A percentile compares a stretch with the other conserved stretches of the same genome.
These are phyloP conservation scores for Lysandra coridon DNA, from an alignment of 2,888 invertebrate species.

Conservation along the genomic window DNA sequence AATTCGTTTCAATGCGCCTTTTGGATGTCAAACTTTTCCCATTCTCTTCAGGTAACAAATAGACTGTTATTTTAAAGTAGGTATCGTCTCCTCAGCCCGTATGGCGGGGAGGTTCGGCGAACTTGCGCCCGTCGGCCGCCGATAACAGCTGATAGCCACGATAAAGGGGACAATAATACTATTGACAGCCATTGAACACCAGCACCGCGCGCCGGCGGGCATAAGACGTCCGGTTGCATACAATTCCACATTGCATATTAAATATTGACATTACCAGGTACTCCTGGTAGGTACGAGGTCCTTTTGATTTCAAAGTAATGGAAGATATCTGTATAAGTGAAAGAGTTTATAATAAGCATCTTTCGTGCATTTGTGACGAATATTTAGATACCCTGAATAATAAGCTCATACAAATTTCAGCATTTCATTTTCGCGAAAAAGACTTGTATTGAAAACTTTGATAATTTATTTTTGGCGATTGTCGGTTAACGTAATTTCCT, in stretches of 20 bases:
- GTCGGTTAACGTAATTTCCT: too few relatives aligned
- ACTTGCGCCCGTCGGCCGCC: background rate
- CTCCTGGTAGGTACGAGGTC: background rate
- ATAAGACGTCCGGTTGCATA: background rate
- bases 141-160: slow-evolving; percentile 14
- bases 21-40: background rate
- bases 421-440: too few relatives aligned
- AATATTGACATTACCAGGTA: background rate
- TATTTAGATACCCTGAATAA: background rate
- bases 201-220: background rate
- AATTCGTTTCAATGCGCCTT: background rate
- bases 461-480: too few relatives aligned
- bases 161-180: slow-evolving; percentile 17
- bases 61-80: background rate
- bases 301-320: background rate
- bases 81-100: slow-evolving; percentile 22
- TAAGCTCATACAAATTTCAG: too few relatives aligned
- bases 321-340: background rate
- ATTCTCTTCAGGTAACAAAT: background rate
- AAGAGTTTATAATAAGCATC: background rate
- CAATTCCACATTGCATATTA: background rate
- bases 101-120: slow-evolving; percentile 23
- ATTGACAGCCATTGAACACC: slow-evolving; percentile 24
- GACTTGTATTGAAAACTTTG: too few relatives aligned
- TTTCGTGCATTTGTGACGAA: background rate